Conservation (phyloP, 2,113 vertebrate genomes). For the Hystrix brachyura region DNA sequence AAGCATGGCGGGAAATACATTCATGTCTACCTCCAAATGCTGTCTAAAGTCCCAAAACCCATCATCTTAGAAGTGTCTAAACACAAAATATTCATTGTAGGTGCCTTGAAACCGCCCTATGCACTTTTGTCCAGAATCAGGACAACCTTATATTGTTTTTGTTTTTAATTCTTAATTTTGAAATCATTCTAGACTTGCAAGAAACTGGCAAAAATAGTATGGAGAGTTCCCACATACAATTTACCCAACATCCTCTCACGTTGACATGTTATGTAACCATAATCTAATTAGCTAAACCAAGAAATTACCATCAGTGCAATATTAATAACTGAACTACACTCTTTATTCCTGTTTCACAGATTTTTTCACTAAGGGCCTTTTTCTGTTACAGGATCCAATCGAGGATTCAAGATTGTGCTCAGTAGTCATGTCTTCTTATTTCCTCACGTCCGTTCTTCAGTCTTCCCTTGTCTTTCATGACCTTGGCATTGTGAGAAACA, state of each 20-base stretch:
- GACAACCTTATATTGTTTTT: not conserved
- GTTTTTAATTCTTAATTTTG: not conserved
- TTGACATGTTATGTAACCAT: not conserved
- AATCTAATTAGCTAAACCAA: conserved; percentile 5
- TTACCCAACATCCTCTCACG: not conserved
- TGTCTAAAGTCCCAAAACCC: not conserved
- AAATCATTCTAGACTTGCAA: conserved; percentile 28
- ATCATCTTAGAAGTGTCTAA: not conserved
- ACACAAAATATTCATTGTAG: not conserved
- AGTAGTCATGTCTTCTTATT: not conserved
- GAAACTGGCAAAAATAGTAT: conserved; percentile 17
- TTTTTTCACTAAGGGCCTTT: conserved; percentile 15
- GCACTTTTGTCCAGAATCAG: not conserved
- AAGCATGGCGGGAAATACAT: not conserved
- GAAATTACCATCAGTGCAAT: not conserved
- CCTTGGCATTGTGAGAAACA: not conserved
- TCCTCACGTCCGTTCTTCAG: not conserved
- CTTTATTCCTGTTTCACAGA: conserved; percentile 25
- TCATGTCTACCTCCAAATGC: not conserved
- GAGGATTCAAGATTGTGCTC: not conserved
- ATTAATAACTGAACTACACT: not conserved
- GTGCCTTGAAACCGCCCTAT: not conserved
- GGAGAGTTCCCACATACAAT: not conserved
- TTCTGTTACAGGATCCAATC: not conserved
- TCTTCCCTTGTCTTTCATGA: not conserved